Conservation (phyloP, 2,888 invertebrate species). For the Ophioninae sp. region DNA sequence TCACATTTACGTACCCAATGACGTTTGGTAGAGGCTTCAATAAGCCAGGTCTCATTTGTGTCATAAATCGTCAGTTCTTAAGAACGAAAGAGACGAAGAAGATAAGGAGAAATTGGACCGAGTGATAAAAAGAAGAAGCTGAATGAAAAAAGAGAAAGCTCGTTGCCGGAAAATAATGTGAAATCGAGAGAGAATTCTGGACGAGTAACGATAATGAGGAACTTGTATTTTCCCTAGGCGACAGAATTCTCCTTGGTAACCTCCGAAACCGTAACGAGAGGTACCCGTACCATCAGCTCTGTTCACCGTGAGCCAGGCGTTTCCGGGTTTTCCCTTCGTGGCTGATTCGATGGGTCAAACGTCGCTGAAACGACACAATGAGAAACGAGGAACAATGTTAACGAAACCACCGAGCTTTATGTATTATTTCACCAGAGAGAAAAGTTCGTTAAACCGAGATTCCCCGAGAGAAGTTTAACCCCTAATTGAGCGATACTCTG, state of each 20-base stretch:
- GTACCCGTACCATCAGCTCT: slow-evolving; percentile 59
- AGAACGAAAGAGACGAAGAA: not conserved
- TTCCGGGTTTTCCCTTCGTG: slow-evolving; percentile 40
- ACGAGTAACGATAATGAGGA: slow-evolving; percentile 57
- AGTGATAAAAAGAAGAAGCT: not conserved
- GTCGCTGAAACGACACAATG: not conserved
- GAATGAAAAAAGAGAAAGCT: slow-evolving; percentile 2
- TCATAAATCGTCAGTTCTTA: not conserved
- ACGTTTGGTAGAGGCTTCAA: slow-evolving; percentile 26
- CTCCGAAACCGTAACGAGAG: slow-evolving; percentile 30
- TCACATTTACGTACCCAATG: slow-evolving; percentile 10
- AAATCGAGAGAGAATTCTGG: slow-evolving; percentile 40
- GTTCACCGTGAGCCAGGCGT: slow-evolving; percentile 39
- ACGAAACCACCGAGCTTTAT: slow-evolving; percentile 22
- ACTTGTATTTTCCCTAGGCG: slow-evolving; percentile 51
- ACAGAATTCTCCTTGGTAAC: slow-evolving; percentile 52
- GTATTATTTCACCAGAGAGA: slow-evolving; percentile 36
- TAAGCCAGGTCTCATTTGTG: not conserved
- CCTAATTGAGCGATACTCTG: slow-evolving; percentile 15
- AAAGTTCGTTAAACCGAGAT: slow-evolving; percentile 43
- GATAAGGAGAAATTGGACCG: not conserved
- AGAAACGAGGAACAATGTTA: slow-evolving; percentile 15
- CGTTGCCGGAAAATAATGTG: slow-evolving; percentile 40
- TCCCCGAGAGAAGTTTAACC: slow-evolving; percentile 20
- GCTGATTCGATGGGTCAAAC: slow-evolving; percentile 11